Evolutionary conservation across 2,113 vertebrate genomes (phyloP).

Genomic region (Myiozetetes cayanensis): DNA sequence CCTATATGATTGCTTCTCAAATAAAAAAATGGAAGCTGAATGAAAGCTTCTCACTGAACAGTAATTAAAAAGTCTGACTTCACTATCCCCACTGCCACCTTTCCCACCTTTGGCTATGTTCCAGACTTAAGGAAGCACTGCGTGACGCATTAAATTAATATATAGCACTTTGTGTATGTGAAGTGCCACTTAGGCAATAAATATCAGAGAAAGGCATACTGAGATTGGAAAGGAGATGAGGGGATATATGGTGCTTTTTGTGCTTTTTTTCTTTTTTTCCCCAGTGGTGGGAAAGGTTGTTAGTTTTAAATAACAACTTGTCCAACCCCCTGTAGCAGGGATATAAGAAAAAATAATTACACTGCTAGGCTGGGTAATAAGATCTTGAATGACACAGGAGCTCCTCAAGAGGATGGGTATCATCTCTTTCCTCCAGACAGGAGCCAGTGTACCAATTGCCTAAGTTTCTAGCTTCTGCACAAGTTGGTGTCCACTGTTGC

Average conservation of each 20-base stretch:
- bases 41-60: not conserved
- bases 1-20: not conserved
- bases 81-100: not conserved
- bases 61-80: constrained; percentile 10
- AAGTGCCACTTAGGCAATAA: not conserved
- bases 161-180: not conserved
- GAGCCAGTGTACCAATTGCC: not conserved
- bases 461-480: not conserved
- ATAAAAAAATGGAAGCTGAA: not conserved
- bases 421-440: not conserved
- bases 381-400: not conserved
- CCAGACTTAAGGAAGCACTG: not conserved
- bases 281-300: not conserved
- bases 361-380: not conserved
- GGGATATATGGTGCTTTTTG: not conserved
- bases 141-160: not conserved
- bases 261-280: not conserved
- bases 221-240: not conserved
- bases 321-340: not conserved
- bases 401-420: not conserved
- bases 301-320: not conserved
- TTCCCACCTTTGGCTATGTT: constrained; percentile 7
- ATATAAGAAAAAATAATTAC: not conserved
- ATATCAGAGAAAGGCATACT: not conserved
- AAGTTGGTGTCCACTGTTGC: not conserved